phyloP scores from a whole-genome alignment of 1,140 invertebrate species.

The Drosophila pachea region DNA sequence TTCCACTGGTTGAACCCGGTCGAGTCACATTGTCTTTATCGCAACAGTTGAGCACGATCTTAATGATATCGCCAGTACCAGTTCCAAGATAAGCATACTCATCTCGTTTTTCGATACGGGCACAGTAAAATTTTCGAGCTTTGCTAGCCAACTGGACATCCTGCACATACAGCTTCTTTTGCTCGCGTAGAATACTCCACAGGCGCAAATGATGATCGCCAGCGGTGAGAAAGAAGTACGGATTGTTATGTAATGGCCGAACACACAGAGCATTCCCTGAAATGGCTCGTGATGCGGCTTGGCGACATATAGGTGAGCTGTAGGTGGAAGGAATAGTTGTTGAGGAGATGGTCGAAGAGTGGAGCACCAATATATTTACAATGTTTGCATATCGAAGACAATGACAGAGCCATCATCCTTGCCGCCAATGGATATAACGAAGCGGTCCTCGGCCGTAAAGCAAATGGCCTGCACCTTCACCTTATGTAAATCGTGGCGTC shows the following conservation, averaged over 20 bases:
- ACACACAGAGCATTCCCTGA: conserved; percentile 84
- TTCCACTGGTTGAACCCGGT: conserved; percentile 80
- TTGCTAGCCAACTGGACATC: conserved; percentile 87
- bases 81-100: conserved; percentile 90
- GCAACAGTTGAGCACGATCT: conserved; percentile 84
- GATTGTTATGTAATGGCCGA: conserved; percentile 80
- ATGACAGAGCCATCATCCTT: conserved; percentile 91
- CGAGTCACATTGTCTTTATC: conserved; percentile 81
- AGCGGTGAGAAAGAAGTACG: conserved; percentile 84
- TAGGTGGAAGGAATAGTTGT: conserved; percentile 3
- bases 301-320: conserved; percentile 83
- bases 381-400: conserved; percentile 85
- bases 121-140: conserved; percentile 83
- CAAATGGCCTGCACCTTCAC: conserved; percentile 89
- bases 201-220: conserved; percentile 85
- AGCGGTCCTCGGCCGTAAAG: conserved; percentile 89
- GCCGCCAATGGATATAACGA: conserved; percentile 91
- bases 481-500: conserved; percentile 90
- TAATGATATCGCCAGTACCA: conserved; percentile 84
- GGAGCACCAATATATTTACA: conserved; percentile 62
- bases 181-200: conserved; percentile 87
- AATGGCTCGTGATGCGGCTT: conserved; percentile 83
- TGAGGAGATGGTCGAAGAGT: background rate
- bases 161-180: conserved; percentile 84
- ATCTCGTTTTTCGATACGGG: conserved; percentile 84